Conservation (phyloP, 2,113 vertebrate genomes). For the Lanius collurio region DNA sequence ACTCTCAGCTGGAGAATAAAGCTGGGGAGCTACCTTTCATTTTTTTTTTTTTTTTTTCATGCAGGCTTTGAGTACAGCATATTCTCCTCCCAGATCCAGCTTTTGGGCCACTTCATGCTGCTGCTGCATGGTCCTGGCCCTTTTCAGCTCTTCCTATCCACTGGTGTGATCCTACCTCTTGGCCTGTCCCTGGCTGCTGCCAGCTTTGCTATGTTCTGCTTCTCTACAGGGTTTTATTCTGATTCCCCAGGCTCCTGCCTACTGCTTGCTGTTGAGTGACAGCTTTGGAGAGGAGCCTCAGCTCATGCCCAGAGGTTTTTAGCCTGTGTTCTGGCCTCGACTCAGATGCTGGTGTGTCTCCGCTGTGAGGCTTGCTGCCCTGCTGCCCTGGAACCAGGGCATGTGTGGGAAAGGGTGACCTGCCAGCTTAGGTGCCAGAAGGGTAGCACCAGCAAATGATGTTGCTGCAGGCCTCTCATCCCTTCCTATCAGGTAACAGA, state of each 20-base stretch:
- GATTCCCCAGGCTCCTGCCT: background rate
- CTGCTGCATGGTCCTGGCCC: background rate
- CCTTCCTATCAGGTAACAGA: background rate
- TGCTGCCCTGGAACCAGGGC: background rate
- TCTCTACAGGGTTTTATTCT: background rate
- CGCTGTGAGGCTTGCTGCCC: accelerated
- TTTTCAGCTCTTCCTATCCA: background rate
- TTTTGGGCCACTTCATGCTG: background rate
- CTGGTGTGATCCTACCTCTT: background rate
- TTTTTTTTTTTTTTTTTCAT: background rate
- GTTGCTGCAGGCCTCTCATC: background rate
- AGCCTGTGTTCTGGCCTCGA: background rate
- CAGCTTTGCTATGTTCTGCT: background rate
- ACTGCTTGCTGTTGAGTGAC: background rate
- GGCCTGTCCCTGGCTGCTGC: background rate
- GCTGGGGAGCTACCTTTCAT: background rate
- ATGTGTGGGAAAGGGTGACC: accelerated
- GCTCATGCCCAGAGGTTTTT: background rate
- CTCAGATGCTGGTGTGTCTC: background rate
- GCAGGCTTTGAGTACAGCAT: background rate
- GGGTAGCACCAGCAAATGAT: background rate
- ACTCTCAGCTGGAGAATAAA: accelerated
- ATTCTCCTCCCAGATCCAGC: background rate
- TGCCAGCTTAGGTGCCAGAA: background rate
- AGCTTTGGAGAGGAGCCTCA: background rate